These are phyloP conservation scores for Sciurus carolinensis DNA, from an alignment of 2,797 vertebrate species.

Conservation along the genomic window DNA sequence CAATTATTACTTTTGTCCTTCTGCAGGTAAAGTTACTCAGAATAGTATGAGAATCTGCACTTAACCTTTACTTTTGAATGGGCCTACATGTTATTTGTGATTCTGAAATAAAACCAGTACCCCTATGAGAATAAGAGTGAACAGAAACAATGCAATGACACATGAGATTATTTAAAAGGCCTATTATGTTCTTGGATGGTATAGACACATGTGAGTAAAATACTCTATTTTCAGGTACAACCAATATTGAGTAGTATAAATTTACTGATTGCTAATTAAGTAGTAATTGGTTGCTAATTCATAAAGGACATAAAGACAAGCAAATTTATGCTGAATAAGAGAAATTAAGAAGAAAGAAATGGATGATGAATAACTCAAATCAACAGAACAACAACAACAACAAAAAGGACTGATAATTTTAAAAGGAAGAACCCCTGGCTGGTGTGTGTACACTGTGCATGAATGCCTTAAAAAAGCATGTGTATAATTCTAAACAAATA, in stretches of 20 bases:
- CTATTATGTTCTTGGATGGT: no score
- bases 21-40: neutral
- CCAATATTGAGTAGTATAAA: neutral
- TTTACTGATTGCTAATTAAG: neutral
- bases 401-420: constrained; percentile 10
- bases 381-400: constrained; percentile 9
- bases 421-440: constrained; percentile 41
- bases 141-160: no score
- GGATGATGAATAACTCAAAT: constrained; percentile 5
- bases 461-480: neutral
- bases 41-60: no score
- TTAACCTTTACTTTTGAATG: no score
- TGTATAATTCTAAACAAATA: constrained; percentile 44
- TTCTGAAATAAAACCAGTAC: no score
- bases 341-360: constrained; percentile 36
- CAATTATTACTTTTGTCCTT: constrained; percentile 28
- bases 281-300: neutral
- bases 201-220: neutral
- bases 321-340: constrained; percentile 36
- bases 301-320: constrained; percentile 39
- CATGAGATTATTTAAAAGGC: no score
- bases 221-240: neutral
- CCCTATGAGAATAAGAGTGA: no score
- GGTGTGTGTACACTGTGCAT: neutral
- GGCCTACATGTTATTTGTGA: no score